phyloP scores from a whole-genome alignment of 1,140 invertebrate species.

The Melanaphis sacchari region DNA sequence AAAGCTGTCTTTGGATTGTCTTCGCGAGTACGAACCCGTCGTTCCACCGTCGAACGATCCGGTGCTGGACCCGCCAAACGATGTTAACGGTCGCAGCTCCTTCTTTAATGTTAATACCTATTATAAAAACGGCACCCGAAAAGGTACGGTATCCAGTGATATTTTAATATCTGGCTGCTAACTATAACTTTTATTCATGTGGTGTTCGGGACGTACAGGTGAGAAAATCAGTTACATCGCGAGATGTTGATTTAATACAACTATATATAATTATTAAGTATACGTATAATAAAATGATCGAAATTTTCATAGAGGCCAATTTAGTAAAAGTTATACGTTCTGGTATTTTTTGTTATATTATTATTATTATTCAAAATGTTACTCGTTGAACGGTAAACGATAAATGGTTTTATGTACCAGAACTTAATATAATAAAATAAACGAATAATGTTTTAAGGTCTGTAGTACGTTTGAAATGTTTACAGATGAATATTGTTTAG shows the following conservation, averaged over 20 bases:
- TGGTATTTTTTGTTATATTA: background rate
- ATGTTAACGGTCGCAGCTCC: slow-evolving; percentile 71
- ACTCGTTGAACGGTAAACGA: background rate
- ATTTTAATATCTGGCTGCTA: background rate
- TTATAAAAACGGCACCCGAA: slow-evolving; percentile 59
- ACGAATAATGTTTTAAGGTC: background rate
- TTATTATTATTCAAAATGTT: background rate
- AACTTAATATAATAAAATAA: background rate
- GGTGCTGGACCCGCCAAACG: slow-evolving; percentile 60
- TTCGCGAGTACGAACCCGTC: slow-evolving; percentile 59
- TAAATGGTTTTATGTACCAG: background rate
- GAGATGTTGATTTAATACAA: background rate
- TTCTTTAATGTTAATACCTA: slow-evolving; percentile 85
- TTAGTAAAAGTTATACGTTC: background rate
- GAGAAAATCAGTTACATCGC: background rate
- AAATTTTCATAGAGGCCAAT: background rate
- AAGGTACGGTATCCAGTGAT: slow-evolving; percentile 13
- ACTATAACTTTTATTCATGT: background rate
- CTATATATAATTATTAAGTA: background rate
- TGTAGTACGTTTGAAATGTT: background rate
- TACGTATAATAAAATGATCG: background rate
- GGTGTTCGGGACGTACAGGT: background rate
- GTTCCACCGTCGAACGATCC: slow-evolving; percentile 47
- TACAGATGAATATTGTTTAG: background rate
- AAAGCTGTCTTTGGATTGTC: slow-evolving; percentile 52